Evolutionary conservation across 2,888 invertebrate species (phyloP), one percentile per base, ranked within the genome.

Genomic region (Anthophora plumipes): DNA sequence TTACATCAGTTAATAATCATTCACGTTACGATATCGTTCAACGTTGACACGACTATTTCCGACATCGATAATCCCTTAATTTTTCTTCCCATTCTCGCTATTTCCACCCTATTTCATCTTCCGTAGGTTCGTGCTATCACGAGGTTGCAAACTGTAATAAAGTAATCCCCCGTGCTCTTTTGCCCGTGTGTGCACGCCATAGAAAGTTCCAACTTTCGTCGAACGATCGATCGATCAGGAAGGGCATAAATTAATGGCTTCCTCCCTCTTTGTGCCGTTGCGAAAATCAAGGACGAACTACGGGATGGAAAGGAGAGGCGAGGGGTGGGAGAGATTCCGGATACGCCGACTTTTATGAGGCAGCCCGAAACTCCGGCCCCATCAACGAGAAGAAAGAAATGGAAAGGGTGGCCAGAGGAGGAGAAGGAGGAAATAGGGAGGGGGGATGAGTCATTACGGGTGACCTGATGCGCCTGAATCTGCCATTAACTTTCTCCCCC

Each of bases 201-300:
- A 31, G 57, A 70, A 78, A 60, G 73, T 75, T 76, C 68, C 37
- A 76, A 82, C 61, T 78, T 74, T 75, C 66, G 73, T 60, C 67
- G 67, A 63, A 57, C 77, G 86, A 84, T 86, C 69, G 86, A 84
- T 86, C 82, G 84, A 86, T 84, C 80, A 46, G 79, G 70, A 76
- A 60, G 79, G 80, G 80, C 72, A 82, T 84, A 78, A 80, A 84
- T 86, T 86, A 86, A 86, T 78, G 84, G 86, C 84, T 86, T 84
- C 83, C 86, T 78, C 74, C 76, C 80, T 64, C 71, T 60, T 31
- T 67, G 25, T 41, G 64, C 46, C 75, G 71, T 82, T 75, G 66
- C 73, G 77, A 84, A 84, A 82, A 86, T 86, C 84, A 84, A 82
- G 82, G 78, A 84, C 77, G 31, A 78, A 82, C 78, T 37, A 55